Evolutionary conservation across 2,888 invertebrate species (phyloP).

Genomic region (Xanthostigma xanthostigma): DNA sequence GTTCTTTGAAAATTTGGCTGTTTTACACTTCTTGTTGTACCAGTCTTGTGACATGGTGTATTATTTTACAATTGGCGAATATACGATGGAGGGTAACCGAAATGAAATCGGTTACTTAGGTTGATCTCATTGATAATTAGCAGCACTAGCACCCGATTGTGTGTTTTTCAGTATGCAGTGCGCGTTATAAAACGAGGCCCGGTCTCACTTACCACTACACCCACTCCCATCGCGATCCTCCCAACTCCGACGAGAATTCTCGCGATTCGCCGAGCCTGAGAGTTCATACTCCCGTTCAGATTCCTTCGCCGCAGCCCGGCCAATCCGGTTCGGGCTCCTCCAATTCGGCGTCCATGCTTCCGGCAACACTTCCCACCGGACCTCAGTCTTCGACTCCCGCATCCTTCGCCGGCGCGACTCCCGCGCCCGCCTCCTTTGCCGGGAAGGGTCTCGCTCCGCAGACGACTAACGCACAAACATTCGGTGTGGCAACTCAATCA

Average conservation of each 20-base stretch:
- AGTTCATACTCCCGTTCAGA: constrained; percentile 20
- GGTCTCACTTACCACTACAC: constrained; percentile 92
- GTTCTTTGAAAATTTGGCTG: neutral
- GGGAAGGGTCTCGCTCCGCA: constrained; percentile 20
- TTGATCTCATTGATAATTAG: neutral
- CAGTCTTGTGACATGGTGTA: neutral
- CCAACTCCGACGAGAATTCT: constrained; percentile 30
- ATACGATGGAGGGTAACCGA: neutral
- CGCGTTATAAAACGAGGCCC: constrained; percentile 91
- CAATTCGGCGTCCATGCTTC: constrained; percentile 28
- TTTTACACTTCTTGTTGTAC: neutral
- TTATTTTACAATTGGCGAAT: neutral
- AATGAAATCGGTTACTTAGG: neutral
- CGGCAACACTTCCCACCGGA: constrained; percentile 18
- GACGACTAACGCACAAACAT: neutral
- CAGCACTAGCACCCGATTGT: neutral
- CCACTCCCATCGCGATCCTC: constrained; percentile 66
- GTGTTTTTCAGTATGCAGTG: constrained; percentile 70
- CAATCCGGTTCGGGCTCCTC: constrained; percentile 20
- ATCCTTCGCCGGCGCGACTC: constrained; percentile 12
- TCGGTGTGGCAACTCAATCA: constrained; percentile 24
- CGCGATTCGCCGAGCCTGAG: constrained; percentile 22
- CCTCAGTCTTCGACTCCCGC: constrained; percentile 3
- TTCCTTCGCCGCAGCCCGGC: constrained; percentile 4
- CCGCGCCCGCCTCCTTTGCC: constrained; percentile 22